phyloP scores from a whole-genome alignment of 2,797 vertebrate genomes.

The Percopsis omiscomaycus region DNA sequence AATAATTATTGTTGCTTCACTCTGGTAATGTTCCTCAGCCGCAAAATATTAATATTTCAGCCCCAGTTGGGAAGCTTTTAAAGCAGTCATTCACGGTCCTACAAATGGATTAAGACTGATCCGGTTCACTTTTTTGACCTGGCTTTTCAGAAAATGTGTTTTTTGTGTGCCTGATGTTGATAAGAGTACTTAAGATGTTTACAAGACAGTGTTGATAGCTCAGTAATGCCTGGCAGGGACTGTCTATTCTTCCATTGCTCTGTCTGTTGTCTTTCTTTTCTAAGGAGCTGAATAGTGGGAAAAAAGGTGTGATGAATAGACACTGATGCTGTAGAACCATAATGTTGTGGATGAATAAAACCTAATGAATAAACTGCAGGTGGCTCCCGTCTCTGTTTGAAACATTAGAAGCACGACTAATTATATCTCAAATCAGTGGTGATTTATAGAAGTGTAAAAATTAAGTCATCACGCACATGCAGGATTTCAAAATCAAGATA shows the following conservation, averaged over 20 bases:
- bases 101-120: conserved; percentile 50
- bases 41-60: conserved; percentile 75
- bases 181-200: conserved; percentile 24
- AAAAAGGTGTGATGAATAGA: conserved; percentile 39
- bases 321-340: conserved; percentile 31
- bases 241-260: conserved; percentile 1
- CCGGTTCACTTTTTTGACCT: conserved; percentile 34
- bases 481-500: conserved; percentile 28
- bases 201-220: conserved; percentile 26
- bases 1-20: conserved; percentile 68
- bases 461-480: conserved; percentile 22
- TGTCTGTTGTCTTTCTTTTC: conserved; percentile 8
- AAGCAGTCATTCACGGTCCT: conserved; percentile 57
- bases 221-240: conserved; percentile 5
- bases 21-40: conserved; percentile 61
- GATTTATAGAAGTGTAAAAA: conserved; percentile 30
- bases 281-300: conserved; percentile 13
- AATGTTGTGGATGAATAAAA: conserved; percentile 29
- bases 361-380: conserved; percentile 41
- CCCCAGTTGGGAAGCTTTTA: conserved; percentile 65
- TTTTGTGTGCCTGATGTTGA: conserved; percentile 24
- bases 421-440: conserved; percentile 47
- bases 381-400: conserved; percentile 38
- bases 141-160: conserved; percentile 22
- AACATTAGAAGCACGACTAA: conserved; percentile 38